phyloP scores from a whole-genome alignment of 2,888 invertebrate genomes.

The Tuberolachnus salignus region DNA sequence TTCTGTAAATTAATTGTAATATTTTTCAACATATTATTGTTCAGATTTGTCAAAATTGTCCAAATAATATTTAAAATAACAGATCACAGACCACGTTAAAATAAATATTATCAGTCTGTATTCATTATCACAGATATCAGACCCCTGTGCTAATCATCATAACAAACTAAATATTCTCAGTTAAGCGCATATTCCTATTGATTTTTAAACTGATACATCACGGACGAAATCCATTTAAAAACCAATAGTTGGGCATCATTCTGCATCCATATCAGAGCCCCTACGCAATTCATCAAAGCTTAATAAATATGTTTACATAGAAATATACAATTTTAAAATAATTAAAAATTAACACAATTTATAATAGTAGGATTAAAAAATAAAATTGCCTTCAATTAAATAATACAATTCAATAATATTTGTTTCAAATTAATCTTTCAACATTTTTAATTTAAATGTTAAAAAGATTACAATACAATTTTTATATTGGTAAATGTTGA shows the following conservation, averaged over 20 bases:
- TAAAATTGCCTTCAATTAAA: too few species aligned
- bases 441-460: too few species aligned
- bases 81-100: conserved; percentile 55
- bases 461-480: too few species aligned
- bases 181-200: conserved; percentile 28
- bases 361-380: too few species aligned
- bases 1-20: not conserved
- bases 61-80: conserved; percentile 34
- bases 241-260: conserved; percentile 49
- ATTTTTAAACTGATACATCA: conserved; percentile 27
- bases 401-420: too few species aligned
- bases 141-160: conserved; percentile 59
- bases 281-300: conserved; percentile 63
- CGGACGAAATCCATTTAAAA: conserved; percentile 37
- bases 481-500: too few species aligned
- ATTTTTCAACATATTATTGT: conserved; percentile 14
- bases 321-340: not conserved
- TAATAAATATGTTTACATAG: not conserved
- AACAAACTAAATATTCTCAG: conserved; percentile 39
- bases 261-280: conserved; percentile 63
- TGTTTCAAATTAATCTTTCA: too few species aligned
- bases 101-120: conserved; percentile 38
- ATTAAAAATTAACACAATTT: too few species aligned
- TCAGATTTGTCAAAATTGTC: conserved; percentile 49
- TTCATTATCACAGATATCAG: conserved; percentile 58